Evolutionary conservation across 1,140 invertebrate species (phyloP), one percentile per base, ranked within the genome.

Genomic region (Nasonia vitripennis): DNA sequence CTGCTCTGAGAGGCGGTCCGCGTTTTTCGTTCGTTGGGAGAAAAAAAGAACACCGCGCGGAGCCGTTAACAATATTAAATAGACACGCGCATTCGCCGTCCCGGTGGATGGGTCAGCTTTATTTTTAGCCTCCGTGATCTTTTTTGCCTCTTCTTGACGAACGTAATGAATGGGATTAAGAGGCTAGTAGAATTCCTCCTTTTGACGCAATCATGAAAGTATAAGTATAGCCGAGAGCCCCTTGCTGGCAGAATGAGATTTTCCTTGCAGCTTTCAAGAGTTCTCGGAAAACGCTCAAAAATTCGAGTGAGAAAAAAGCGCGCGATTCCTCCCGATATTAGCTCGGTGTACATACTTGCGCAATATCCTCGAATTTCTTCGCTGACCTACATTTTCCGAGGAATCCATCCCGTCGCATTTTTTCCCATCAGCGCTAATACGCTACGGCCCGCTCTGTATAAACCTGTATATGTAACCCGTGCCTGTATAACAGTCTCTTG

Each of bases 1-100:
- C 87, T 83, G 87, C 83, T 67, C 75, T 78, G 84, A 83, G 34
- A 74, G 37, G 45, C 73, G 27, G 2, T 81, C 23, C 67, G 7
- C 37, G 41, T 55, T 81, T 55, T 74, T 73, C 45, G 27, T 51
- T 73, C 7, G 55, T 20, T 17, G 17, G 23, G 68, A 74, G 37
- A 82, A 34, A 74, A 27, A 81, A 34, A 62, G 55, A 82, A 41
- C 31, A 3, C 11, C 17, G n/a, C 17, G n/a, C 34, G 34, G n/a
- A 67, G 41, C 27, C 1, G 14, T 78, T 78, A 77, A 83, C 55
- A n/a, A 68, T 70, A 83, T 78, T 83, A 83, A 83, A 83, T 68
- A 82, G 51, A 82, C 67, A 73, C n/a, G 27, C 37, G 10, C 48
- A 75, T 83, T 74, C 74, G 2, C 34, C 48, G 27, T 0, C 7